Evolutionary conservation across 2,888 invertebrate species (phyloP).

Genomic region (Xanthia togata): DNA sequence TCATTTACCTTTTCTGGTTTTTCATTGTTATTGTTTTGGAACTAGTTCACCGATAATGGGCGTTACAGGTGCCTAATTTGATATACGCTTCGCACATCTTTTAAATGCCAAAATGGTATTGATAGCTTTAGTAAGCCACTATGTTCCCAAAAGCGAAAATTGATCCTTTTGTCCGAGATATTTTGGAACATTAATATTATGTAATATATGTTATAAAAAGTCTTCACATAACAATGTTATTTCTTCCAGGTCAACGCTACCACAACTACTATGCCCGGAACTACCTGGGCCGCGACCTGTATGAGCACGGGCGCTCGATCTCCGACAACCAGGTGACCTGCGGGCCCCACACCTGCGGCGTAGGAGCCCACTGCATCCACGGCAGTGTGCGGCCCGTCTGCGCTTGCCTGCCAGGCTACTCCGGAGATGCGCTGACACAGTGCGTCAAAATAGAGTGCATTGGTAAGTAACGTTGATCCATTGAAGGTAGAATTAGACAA

Average conservation of each 20-base stretch:
- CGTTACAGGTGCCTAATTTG: not conserved
- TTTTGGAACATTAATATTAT: not conserved
- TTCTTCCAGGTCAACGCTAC: conserved; percentile 81
- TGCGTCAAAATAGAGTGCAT: conserved; percentile 94
- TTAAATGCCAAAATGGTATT: not conserved
- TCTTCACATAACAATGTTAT: not conserved
- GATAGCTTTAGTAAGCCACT: not conserved
- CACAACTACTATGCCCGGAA: conserved; percentile 78
- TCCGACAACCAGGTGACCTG: conserved; percentile 88
- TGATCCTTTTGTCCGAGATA: not conserved
- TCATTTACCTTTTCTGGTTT: conserved; percentile 23
- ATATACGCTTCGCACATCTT: not conserved
- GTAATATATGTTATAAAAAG: not conserved
- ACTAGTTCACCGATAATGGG: conserved; percentile 6
- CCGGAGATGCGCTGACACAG: conserved; percentile 94
- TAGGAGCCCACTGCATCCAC: conserved; percentile 92
- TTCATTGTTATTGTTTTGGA: conserved; percentile 34
- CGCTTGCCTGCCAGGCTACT: conserved; percentile 94
- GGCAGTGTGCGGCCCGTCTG: conserved; percentile 94
- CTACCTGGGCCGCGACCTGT: conserved; percentile 82
- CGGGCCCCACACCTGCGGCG: conserved; percentile 92
- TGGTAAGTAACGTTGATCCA: conserved; percentile 83
- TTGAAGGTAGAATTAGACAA: not conserved
- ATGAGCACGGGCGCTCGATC: conserved; percentile 86
- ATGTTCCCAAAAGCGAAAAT: not conserved